phyloP scores from a whole-genome alignment of 2,888 invertebrate species.

The Anorthoa munda region DNA sequence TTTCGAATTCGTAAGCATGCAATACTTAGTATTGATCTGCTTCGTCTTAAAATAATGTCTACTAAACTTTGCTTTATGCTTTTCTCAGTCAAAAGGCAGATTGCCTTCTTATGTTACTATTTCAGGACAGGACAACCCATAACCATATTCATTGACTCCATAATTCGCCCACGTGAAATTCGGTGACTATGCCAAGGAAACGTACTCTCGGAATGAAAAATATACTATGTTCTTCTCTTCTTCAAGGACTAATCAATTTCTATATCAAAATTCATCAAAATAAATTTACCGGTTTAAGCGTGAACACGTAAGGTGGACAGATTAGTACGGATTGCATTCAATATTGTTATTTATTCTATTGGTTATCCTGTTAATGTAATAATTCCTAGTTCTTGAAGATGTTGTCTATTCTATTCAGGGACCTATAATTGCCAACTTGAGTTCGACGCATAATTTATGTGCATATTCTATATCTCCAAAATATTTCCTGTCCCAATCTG shows the following conservation, averaged over 20 bases:
- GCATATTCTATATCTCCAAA: constrained; percentile 4
- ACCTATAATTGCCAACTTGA: background rate
- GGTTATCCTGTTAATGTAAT: too few species aligned
- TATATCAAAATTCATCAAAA: too few species aligned
- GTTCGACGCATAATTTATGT: constrained; percentile 33
- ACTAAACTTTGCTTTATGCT: background rate
- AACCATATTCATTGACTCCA: background rate
- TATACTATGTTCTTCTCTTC: too few species aligned
- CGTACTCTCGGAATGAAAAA: too few species aligned
- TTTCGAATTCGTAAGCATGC: background rate
- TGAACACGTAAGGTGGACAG: too few species aligned
- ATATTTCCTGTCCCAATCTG: constrained; percentile 50
- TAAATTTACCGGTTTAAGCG: too few species aligned
- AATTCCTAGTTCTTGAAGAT: too few species aligned
- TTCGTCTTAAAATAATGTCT: background rate
- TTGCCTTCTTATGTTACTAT: background rate
- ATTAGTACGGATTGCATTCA: too few species aligned
- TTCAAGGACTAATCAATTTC: too few species aligned
- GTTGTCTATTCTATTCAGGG: background rate
- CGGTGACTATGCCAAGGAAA: too few species aligned
- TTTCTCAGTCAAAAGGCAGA: background rate
- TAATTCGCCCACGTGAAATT: too few species aligned
- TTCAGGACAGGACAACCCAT: background rate
- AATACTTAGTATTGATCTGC: background rate
- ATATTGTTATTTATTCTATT: too few species aligned